phyloP scores from a whole-genome alignment of 2,888 invertebrate genomes.

The Aromia moschata region DNA sequence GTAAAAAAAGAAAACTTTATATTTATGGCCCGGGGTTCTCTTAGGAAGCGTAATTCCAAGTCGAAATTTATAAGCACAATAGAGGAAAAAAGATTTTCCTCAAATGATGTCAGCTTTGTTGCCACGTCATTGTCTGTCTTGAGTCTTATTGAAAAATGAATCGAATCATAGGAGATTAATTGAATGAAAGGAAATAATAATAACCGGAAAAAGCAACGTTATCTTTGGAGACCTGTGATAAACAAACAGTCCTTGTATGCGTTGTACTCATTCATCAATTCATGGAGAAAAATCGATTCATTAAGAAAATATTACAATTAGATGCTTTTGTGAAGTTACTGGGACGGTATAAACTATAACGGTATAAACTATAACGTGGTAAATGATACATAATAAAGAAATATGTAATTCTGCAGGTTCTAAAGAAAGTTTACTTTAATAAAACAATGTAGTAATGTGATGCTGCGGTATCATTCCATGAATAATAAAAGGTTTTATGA shows the following conservation, averaged over 20 bases:
- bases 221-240: background rate
- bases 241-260: slow-evolving; percentile 4
- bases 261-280: too few relatives aligned
- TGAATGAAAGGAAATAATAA: slow-evolving; percentile 1
- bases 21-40: background rate
- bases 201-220: background rate
- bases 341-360: too few relatives aligned
- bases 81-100: slow-evolving; percentile 1
- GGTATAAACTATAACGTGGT: too few relatives aligned
- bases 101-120: slow-evolving; percentile 11
- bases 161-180: slow-evolving; percentile 11
- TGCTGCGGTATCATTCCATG: too few relatives aligned
- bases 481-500: too few relatives aligned
- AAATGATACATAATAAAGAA: too few relatives aligned
- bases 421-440: too few relatives aligned
- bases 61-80: slow-evolving; percentile 10
- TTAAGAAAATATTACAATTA: too few relatives aligned
- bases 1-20: background rate
- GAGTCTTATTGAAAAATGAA: slow-evolving; percentile 12
- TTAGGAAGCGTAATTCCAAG: slow-evolving; percentile 8
- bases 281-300: too few relatives aligned
- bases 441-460: too few relatives aligned
- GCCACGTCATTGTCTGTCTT: background rate
- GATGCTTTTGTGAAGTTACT: too few relatives aligned
- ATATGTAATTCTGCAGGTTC: too few relatives aligned